Evolutionary conservation across 2,113 vertebrate species (phyloP), one percentile per base, ranked within the genome.

Genomic region (Eurystomus gularis): DNA sequence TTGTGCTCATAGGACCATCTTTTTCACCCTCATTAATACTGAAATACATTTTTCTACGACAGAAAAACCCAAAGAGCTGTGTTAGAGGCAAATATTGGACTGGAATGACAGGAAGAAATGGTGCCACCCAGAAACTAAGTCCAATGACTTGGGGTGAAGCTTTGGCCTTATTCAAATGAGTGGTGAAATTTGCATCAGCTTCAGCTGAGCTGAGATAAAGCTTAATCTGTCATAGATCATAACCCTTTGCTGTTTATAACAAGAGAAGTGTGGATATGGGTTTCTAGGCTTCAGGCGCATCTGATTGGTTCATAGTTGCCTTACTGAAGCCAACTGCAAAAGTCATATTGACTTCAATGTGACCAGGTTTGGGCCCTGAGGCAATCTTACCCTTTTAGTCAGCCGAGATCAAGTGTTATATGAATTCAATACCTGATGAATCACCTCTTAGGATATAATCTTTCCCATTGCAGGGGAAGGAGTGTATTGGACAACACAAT

Each of bases 241-340:
- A 62, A 49, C 48, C 23, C 40, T 58, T 18, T 13, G 68, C 71
- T 42, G n/a, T 55, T 61, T 3, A 10, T 19, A 12, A 2, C 20
- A 44, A 25, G 65, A 91, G 75, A 1, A 17, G 42, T 2, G 13
- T 75, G 72, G 55, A 23, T 37, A 37, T 16, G 26, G 76, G 92
- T 95, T 96, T 94, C 95, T 81, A 49, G 88, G 86, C 92, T 81
- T 54, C 73, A 71, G 96, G 90, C 73, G 8, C 82, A 52, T 54
- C 90, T 90, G 92, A 10, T 54, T 64, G 60, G 69, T 55, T 88
- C 5, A 4, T 24, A 58, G 82, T 23, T 83, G 88, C 55, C 52
- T 60, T 71, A 18, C 42, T 2, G 0, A 83, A 86, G 61, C 62
- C 42, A 68, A 54, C 91, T 95, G 90, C 92, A 94, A 88, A 96